Evolutionary conservation across 2,888 invertebrate species (phyloP), one percentile per base, ranked within the genome.

Genomic region (Leptinotarsa tumamoca): DNA sequence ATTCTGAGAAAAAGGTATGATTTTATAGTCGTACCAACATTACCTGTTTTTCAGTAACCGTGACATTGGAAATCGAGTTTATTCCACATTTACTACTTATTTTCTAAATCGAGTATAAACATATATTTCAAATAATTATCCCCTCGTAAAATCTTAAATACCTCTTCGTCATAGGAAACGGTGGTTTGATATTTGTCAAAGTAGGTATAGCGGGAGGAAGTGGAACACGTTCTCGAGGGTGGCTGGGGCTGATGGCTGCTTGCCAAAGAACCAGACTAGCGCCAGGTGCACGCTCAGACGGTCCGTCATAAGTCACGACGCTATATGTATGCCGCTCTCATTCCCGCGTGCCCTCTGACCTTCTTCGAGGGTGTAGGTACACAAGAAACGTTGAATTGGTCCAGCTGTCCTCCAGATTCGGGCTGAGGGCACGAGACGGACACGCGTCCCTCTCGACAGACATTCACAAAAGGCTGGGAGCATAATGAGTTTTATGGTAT

Each of bases 241-340:
- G 79, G 75, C 67, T 73, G 58, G 23, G 58, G 58, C 21, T 23
- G 14, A 58, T 58, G 58, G 76, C 43, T 51, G 68, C 50, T 73
- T 71, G 71, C 76, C 74, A 79, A 82, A 80, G 80, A 79, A 82
- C 82, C 78, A 83, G 83, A 81, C 82, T 74, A 80, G 77, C 81
- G 83, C 85, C 85, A 85, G 85, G 85, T 85, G 85, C 84, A 81
- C 78, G 69, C 81, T 82, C 82, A 84, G 85, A 84, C 84, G 81
- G 83, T 82, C 81, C 82, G 81, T 81, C 84, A 83, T 85, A 85
- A 85, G 85, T 83, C 84, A 84, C 63, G 63, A 63, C 63, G 63
- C 63, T 33, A 33, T 33, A 33, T 58, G 58, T 14, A 58, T 23
- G 21, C 58, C 23, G 18, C 56, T 58, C 70, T 71, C 51, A 43